These are phyloP conservation scores for Argya squamiceps DNA, from an alignment of 2,797 vertebrate species.

Conservation along the genomic window DNA sequence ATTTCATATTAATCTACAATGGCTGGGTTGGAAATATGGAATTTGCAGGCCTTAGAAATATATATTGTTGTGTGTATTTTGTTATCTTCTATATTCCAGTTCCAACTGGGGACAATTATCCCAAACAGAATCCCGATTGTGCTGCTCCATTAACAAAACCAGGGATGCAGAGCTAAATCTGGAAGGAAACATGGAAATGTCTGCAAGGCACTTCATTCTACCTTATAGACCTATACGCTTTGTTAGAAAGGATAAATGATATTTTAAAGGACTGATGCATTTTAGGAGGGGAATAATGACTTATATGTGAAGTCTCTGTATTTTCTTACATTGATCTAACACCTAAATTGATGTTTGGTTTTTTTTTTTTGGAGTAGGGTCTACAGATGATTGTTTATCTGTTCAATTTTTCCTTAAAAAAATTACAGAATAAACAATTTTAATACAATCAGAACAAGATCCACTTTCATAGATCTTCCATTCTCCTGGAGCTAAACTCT, in stretches of 20 bases:
- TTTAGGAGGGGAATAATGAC: background rate
- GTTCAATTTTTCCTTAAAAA: background rate
- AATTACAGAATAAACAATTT: background rate
- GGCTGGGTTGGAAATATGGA: background rate
- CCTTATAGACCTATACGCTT: background rate
- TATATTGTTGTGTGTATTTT: too few relatives aligned
- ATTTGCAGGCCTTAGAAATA: background rate
- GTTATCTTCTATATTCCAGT: background rate
- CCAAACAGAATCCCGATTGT: fast-evolving
- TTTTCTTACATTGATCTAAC: background rate
- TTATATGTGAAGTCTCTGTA: background rate
- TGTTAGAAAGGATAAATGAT: background rate
- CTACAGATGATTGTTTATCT: background rate
- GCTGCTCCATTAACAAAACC: background rate
- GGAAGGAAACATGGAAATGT: background rate
- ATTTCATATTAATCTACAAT: background rate
- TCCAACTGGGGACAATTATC: background rate
- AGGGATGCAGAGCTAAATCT: background rate
- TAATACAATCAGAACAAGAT: background rate
- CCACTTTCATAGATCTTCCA: background rate
- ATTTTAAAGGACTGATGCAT: background rate
- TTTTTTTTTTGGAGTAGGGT: background rate
- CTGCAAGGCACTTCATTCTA: background rate
- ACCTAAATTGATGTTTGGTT: background rate
- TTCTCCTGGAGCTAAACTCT: background rate